These are phyloP conservation scores for Euschistus heros DNA, from an alignment of 1,140 invertebrate genomes.

Conservation along the genomic window DNA sequence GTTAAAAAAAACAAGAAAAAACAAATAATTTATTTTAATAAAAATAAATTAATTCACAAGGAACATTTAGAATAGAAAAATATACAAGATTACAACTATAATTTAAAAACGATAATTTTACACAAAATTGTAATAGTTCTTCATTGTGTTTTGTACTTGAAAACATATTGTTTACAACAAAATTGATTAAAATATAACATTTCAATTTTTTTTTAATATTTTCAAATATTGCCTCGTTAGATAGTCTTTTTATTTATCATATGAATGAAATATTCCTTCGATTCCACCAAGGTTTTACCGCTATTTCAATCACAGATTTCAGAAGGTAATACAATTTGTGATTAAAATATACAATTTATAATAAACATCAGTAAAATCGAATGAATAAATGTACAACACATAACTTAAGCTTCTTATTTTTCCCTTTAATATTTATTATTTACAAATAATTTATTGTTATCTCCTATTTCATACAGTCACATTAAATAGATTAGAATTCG, in stretches of 20 bases:
- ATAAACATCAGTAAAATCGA: constrained; percentile 17
- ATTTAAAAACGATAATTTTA: neutral
- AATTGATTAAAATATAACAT: neutral
- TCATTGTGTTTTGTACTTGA: neutral
- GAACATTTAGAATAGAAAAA: neutral
- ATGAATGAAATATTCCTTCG: constrained; percentile 7
- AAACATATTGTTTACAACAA: neutral
- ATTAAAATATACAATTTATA: constrained; percentile 6
- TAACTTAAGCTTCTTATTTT: no score
- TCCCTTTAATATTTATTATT: neutral
- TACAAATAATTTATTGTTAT: constrained; percentile 6
- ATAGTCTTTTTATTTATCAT: constrained; percentile 7
- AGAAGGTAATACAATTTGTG: neutral
- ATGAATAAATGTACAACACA: neutral
- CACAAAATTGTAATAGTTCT: neutral
- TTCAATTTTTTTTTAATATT: neutral
- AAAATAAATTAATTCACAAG: constrained; percentile 11
- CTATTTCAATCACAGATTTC: constrained; percentile 14
- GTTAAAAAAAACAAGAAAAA: neutral
- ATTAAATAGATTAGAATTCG: no score
- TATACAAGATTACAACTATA: constrained; percentile 4
- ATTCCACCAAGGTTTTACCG: constrained; percentile 16
- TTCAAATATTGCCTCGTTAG: neutral
- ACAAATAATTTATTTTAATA: constrained; percentile 18
- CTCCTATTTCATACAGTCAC: no score